A percentile compares a stretch with the other conserved stretches of the same genome.
Conservation (phyloP, 2,113 vertebrate species). For the Illadopsis cleaveri region DNA sequence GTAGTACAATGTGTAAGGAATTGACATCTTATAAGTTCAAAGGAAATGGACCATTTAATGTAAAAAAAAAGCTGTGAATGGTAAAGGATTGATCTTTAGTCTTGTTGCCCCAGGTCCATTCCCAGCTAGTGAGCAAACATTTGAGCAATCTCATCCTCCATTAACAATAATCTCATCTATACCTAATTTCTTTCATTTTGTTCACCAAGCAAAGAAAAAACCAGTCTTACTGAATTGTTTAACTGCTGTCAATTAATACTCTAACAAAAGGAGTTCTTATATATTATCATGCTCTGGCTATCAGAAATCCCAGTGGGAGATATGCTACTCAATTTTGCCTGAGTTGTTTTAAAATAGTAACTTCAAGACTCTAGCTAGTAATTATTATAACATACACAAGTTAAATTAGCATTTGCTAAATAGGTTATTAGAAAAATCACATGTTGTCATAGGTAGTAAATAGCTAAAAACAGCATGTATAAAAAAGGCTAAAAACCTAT, state of each 20-base stretch:
- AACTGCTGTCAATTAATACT: not conserved
- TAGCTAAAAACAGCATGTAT: not conserved
- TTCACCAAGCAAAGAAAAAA: not conserved
- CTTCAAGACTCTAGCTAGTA: not conserved
- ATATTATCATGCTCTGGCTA: not conserved
- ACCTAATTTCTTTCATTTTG: not conserved
- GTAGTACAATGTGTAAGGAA: not conserved
- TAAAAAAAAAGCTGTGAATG: not conserved
- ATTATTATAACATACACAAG: not conserved
- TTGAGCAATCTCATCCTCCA: not conserved
- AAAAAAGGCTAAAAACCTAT: not conserved
- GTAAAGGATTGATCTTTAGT: not conserved
- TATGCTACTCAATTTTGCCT: not conserved
- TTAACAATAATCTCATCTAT: not conserved
- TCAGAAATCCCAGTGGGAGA: not conserved
- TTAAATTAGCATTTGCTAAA: slow-evolving; percentile 2
- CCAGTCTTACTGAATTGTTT: not conserved
- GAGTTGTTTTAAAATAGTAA: not conserved
- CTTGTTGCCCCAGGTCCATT: not conserved
- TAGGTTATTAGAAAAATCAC: not conserved
- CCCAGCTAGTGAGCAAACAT: not conserved
- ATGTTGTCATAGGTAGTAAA: not conserved
- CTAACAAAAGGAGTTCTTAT: not conserved
- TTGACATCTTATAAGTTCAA: not conserved
- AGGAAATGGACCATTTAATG: not conserved